Conservation (phyloP, 2,888 invertebrate species). For the Perithous albicinctus region DNA sequence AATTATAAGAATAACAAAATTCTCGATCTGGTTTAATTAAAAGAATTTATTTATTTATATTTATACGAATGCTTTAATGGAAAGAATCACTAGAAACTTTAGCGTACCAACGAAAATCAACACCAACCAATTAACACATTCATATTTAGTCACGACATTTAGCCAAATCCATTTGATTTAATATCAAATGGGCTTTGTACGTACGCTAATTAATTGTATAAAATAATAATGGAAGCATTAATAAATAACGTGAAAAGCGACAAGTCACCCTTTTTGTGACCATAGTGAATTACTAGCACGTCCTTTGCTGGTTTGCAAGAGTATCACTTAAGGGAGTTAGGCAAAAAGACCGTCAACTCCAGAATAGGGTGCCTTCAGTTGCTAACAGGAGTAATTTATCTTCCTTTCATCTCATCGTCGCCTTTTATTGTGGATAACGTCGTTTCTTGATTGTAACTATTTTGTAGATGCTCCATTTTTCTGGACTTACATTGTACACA, state of each 20-base stretch:
- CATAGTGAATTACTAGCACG: not conserved
- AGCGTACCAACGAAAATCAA: too few species aligned
- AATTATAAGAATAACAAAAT: too few species aligned
- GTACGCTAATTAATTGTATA: too few species aligned
- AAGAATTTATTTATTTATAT: too few species aligned
- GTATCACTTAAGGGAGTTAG: not conserved
- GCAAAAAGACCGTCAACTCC: not conserved
- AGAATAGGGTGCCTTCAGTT: not conserved
- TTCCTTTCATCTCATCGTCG: not conserved
- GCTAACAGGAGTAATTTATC: not conserved
- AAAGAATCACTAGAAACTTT: too few species aligned
- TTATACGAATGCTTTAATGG: too few species aligned
- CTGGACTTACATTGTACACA: too few species aligned
- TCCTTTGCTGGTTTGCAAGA: not conserved
- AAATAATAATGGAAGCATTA: not conserved
- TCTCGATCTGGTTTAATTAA: too few species aligned
- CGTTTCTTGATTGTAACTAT: not conserved
- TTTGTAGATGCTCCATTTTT: not conserved
- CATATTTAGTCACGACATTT: too few species aligned
- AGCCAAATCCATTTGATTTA: too few species aligned
- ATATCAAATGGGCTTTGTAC: too few species aligned
- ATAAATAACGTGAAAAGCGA: not conserved
- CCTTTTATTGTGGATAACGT: conserved; percentile 2
- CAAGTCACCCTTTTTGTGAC: not conserved
- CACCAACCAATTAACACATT: too few species aligned